A percentile compares a stretch with the other conserved stretches of the same genome.
These are phyloP conservation scores for Plebejus argus DNA, from an alignment of 2,888 invertebrate species.

Conservation along the genomic window DNA sequence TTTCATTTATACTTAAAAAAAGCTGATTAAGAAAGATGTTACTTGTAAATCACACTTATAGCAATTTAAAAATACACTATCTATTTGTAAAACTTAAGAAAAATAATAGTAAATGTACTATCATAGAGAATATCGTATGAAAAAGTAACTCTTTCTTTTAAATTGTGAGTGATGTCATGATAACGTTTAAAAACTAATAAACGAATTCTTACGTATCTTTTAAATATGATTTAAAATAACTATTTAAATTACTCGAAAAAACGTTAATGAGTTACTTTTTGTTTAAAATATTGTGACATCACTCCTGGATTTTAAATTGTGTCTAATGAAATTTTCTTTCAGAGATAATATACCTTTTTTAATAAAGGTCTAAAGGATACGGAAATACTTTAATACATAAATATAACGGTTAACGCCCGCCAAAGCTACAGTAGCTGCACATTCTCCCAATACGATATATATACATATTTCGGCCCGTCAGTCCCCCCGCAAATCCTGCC, in stretches of 20 bases:
- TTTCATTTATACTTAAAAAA: slow-evolving; percentile 4
- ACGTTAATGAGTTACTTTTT: background rate
- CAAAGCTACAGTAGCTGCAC: slow-evolving; percentile 75
- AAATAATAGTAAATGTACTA: too few relatives aligned
- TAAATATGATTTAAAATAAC: background rate
- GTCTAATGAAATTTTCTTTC: slow-evolving; percentile 49
- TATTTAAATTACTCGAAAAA: too few relatives aligned
- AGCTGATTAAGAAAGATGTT: background rate
- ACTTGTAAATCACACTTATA: background rate
- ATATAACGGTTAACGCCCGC: slow-evolving; percentile 68
- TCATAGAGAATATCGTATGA: too few relatives aligned
- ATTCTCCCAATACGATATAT: slow-evolving; percentile 51
- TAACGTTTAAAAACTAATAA: background rate
- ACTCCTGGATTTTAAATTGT: slow-evolving; percentile 32
- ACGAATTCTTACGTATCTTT: too few relatives aligned
- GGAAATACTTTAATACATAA: slow-evolving; percentile 32
- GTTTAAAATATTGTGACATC: slow-evolving; percentile 40
- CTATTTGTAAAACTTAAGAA: too few relatives aligned
- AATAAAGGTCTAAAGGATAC: slow-evolving; percentile 31
- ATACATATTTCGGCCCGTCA: slow-evolving; percentile 49
- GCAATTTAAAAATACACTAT: background rate
- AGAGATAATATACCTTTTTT: slow-evolving; percentile 42
- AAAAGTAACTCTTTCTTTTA: background rate
- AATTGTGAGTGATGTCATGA: slow-evolving; percentile 6
- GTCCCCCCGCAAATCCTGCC: slow-evolving; percentile 81